Evolutionary conservation across 2,797 vertebrate species (phyloP).

Genomic region (Acipenser oxyrinchus): DNA sequence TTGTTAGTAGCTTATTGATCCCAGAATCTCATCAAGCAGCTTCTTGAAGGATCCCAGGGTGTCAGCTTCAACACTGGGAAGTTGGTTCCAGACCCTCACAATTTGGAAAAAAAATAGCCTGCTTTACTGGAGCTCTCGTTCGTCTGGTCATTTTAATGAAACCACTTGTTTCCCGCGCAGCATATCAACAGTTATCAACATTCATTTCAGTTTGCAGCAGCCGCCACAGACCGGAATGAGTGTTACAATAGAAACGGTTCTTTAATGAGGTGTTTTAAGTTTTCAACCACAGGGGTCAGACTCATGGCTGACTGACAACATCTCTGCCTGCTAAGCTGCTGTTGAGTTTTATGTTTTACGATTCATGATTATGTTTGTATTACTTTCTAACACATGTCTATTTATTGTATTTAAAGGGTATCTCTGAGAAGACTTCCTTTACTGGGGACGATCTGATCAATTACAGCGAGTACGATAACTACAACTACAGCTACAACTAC

Average conservation of each 20-base stretch:
- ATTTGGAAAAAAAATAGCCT: not conserved
- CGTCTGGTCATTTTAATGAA: not conserved
- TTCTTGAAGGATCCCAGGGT: no score
- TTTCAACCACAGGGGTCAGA: no score
- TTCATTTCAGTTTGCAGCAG: not conserved
- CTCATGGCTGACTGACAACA: no score
- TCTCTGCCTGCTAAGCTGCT: no score
- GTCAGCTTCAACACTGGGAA: no score
- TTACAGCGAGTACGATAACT: conserved; percentile 1
- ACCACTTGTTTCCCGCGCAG: no score
- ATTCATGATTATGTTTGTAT: not conserved
- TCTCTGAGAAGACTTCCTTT: not conserved
- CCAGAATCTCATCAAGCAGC: no score
- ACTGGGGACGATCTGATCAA: conserved; percentile 7
- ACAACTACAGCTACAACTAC: conserved; percentile 17
- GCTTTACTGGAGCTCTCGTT: not conserved
- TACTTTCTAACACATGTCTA: not conserved
- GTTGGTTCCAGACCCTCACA: no score
- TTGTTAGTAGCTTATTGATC: no score
- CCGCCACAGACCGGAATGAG: not conserved
- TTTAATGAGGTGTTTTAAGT: not conserved
- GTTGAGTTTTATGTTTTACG: not conserved
- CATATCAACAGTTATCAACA: not conserved
- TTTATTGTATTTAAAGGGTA: not conserved
- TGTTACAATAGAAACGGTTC: not conserved